These are phyloP conservation scores for Pocillopora damicornis DNA, from an alignment of 64 coral and sea anemone genomes.

Conservation along the genomic window DNA sequence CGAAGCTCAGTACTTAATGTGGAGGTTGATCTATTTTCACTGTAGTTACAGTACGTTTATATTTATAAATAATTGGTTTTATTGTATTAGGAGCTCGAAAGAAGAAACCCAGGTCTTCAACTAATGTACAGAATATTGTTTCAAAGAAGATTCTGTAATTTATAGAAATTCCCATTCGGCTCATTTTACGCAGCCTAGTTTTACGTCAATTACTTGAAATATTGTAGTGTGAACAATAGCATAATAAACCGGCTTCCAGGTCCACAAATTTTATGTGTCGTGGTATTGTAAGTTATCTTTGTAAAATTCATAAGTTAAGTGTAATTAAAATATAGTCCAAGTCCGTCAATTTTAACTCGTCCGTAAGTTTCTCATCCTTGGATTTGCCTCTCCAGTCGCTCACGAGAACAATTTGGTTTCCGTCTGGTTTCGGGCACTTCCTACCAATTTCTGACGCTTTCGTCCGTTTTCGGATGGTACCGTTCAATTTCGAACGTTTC, in stretches of 20 bases:
- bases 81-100: constrained; percentile 13
- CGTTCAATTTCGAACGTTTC: no score
- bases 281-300: no score
- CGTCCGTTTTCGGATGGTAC: no score
- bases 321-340: no score
- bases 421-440: no score
- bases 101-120: background rate
- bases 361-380: no score
- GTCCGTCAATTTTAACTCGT: no score
- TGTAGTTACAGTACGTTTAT: background rate
- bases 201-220: constrained; percentile 13
- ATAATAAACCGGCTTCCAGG: constrained; percentile 4
- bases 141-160: constrained; percentile 27
- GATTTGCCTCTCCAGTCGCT: no score
- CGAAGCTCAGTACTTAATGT: background rate
- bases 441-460: no score
- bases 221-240: constrained; percentile 22
- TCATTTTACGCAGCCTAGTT: background rate
- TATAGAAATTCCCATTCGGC: background rate
- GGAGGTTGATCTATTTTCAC: constrained; percentile 2
- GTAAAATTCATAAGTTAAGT: no score
- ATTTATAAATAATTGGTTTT: constrained; percentile 40
- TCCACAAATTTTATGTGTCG: background rate
- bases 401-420: no score
- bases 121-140: constrained; percentile 19